These are phyloP conservation scores for Vanacampus margaritifer DNA, from an alignment of 2,113 vertebrate genomes.

Conservation along the genomic window DNA sequence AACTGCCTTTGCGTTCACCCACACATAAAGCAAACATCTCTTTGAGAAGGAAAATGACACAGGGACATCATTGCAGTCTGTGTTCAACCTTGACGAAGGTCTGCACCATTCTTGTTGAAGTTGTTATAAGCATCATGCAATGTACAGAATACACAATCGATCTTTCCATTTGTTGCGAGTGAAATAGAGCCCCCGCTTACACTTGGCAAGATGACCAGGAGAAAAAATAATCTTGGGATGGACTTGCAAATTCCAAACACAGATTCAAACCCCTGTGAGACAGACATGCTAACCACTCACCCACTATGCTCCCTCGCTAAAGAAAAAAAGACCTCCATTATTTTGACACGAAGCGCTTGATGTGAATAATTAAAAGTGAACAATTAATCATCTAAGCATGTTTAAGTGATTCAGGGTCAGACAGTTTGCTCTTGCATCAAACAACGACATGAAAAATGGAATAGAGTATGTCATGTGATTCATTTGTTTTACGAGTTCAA, in stretches of 20 bases:
- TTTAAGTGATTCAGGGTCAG: neutral
- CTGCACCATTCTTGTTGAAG: too few relatives aligned
- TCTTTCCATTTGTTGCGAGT: neutral
- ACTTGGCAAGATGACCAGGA: neutral
- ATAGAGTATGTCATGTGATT: constrained; percentile 2
- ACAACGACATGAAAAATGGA: constrained; percentile 1
- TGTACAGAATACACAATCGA: neutral
- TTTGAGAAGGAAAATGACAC: too few relatives aligned
- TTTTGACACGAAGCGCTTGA: neutral
- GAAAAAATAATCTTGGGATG: neutral
- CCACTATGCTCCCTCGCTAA: neutral
- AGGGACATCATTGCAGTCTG: too few relatives aligned
- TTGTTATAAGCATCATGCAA: neutral
- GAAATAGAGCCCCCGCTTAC: neutral
- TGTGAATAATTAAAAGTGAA: neutral
- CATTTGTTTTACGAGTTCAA: constrained; percentile 19
- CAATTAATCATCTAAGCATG: neutral
- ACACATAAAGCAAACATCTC: too few relatives aligned
- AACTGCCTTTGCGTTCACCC: too few relatives aligned
- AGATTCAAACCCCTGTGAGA: neutral
- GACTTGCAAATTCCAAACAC: neutral
- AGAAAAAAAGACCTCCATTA: neutral
- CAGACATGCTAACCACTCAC: neutral
- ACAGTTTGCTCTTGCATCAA: neutral
- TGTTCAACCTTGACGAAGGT: too few relatives aligned